These are phyloP conservation scores for Eulemur macaco DNA, from an alignment of 2,113 vertebrate species.

Conservation along the genomic window DNA sequence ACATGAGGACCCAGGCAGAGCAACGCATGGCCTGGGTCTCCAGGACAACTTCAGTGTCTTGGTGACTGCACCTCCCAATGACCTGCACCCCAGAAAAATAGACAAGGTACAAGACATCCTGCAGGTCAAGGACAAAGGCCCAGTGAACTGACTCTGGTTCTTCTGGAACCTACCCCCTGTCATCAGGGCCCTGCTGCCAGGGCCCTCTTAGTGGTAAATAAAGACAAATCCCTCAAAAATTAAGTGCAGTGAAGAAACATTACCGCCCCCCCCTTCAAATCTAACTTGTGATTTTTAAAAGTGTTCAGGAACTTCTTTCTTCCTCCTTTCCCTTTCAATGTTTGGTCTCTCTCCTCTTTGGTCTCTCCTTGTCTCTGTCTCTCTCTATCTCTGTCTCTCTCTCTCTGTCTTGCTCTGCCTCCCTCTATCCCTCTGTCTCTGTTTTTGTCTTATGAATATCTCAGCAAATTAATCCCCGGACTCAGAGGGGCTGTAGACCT, in stretches of 20 bases:
- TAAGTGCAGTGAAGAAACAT: neutral
- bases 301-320: neutral
- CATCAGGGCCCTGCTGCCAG: fast-evolving
- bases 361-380: neutral
- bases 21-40: neutral
- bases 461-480: neutral
- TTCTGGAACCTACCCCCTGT: no score
- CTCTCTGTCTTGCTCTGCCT: neutral
- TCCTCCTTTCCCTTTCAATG: neutral
- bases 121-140: neutral
- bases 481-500: no score
- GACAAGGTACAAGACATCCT: neutral
- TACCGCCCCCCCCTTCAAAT: neutral
- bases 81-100: no score
- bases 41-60: neutral
- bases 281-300: neutral
- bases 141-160: neutral
- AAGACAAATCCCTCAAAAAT: neutral
- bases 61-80: fast-evolving
- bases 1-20: neutral
- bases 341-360: neutral
- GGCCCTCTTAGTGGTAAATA: neutral
- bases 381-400: neutral
- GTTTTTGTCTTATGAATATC: neutral
- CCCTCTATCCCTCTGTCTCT: neutral